A percentile compares a stretch with the other conserved stretches of the same genome.
These are phyloP conservation scores for Pelusios castaneus DNA, from an alignment of 2,113 vertebrate genomes.

Conservation along the genomic window DNA sequence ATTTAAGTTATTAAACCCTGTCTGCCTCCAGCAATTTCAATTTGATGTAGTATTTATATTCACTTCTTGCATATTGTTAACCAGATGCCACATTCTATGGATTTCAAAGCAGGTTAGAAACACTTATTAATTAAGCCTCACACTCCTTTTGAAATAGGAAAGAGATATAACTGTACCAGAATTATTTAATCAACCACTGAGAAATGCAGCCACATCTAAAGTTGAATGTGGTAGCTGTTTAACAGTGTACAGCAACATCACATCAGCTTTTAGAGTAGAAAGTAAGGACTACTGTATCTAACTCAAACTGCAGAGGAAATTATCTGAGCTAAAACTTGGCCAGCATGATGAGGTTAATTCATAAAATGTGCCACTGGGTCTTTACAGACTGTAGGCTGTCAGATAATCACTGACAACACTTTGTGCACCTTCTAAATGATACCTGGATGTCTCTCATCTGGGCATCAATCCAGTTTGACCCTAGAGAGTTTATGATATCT, in stretches of 20 bases:
- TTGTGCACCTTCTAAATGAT: fast-evolving
- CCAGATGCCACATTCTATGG: neutral
- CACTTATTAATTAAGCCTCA: neutral
- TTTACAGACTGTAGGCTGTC: fast-evolving
- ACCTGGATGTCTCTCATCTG: neutral
- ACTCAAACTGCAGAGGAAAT: fast-evolving
- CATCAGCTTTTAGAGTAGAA: neutral
- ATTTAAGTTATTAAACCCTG: neutral
- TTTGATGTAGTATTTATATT: neutral
- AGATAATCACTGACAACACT: fast-evolving
- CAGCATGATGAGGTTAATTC: neutral
- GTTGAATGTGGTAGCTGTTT: neutral
- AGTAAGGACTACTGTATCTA: neutral
- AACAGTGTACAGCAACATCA: fast-evolving
- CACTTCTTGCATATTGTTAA: fast-evolving
- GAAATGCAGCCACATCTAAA: neutral
- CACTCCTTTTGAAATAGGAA: neutral
- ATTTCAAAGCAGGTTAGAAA: neutral
- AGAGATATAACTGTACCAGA: neutral
- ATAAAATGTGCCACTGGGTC: neutral
- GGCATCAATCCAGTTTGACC: neutral
- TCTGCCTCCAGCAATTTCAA: neutral
- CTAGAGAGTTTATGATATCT: neutral
- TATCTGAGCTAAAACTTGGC: neutral
- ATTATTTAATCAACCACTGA: neutral